These are phyloP conservation scores for Saccostrea echinata DNA, from an alignment of 1,140 invertebrate species.

Conservation along the genomic window DNA sequence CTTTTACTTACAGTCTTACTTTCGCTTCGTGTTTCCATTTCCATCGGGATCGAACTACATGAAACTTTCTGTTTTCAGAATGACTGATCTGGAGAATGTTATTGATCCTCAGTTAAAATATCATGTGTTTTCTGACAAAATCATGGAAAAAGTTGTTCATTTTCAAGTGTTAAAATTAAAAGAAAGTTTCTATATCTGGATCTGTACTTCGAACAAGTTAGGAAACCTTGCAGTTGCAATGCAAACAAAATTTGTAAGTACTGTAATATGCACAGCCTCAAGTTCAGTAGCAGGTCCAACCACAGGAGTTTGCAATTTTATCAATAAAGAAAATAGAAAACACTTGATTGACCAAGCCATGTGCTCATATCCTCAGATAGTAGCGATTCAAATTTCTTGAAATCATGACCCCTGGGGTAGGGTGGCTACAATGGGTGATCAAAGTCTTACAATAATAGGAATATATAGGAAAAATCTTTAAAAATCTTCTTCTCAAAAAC, in stretches of 20 bases:
- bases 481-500: too few relatives aligned
- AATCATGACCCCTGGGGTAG: too few relatives aligned
- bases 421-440: too few relatives aligned
- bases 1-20: not conserved
- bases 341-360: too few relatives aligned
- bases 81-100: not conserved
- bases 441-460: too few relatives aligned
- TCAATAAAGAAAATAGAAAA: too few relatives aligned
- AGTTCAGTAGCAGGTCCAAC: too few relatives aligned
- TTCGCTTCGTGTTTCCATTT: not conserved
- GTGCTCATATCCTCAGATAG: too few relatives aligned
- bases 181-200: slow-evolving; percentile 34
- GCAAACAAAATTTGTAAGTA: slow-evolving; percentile 37
- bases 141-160: slow-evolving; percentile 4
- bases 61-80: not conserved
- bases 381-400: too few relatives aligned
- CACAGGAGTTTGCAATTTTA: too few relatives aligned
- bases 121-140: slow-evolving; percentile 40
- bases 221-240: slow-evolving; percentile 22
- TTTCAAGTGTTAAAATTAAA: slow-evolving; percentile 27
- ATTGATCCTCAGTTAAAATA: slow-evolving; percentile 10
- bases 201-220: not conserved
- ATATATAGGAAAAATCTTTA: too few relatives aligned
- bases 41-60: not conserved
- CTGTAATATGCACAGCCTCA: too few relatives aligned